phyloP scores from a whole-genome alignment of 1,140 invertebrate species.

The Psix sp. region DNA sequence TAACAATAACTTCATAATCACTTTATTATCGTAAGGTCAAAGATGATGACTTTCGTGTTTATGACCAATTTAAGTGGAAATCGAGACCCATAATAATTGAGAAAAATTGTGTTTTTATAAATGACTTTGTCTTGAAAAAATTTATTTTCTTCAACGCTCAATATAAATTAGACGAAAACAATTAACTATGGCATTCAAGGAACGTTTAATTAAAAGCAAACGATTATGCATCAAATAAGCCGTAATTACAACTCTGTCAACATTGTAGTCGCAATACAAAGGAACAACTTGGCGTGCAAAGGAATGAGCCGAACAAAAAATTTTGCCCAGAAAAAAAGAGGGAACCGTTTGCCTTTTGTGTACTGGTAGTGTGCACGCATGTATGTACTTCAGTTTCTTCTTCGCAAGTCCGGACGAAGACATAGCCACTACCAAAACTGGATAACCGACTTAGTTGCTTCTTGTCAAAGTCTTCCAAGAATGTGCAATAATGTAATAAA shows the following conservation, averaged over 20 bases:
- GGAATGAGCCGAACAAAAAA: constrained; percentile 19
- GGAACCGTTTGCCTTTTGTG: constrained; percentile 45
- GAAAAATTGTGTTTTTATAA: too few species aligned
- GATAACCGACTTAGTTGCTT: constrained; percentile 53
- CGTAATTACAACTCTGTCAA: constrained; percentile 18
- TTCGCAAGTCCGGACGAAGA: constrained; percentile 55
- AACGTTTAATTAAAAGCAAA: constrained; percentile 28
- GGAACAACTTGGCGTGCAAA: constrained; percentile 14
- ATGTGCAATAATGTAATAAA: constrained; percentile 3
- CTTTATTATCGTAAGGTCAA: too few species aligned
- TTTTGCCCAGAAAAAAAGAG: constrained; percentile 22
- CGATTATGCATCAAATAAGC: constrained; percentile 7
- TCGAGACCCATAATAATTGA: too few species aligned
- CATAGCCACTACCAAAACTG: constrained; percentile 67
- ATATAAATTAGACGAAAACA: constrained; percentile 28
- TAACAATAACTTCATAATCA: not conserved
- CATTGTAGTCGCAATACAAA: constrained; percentile 28
- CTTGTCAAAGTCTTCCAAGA: constrained; percentile 35
- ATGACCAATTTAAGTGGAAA: too few species aligned
- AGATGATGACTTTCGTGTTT: too few species aligned
- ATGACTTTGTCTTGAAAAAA: too few species aligned
- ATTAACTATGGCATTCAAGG: constrained; percentile 24
- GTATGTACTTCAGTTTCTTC: constrained; percentile 48
- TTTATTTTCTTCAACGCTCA: too few species aligned
- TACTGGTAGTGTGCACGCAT: constrained; percentile 41